Evolutionary conservation across 2,113 vertebrate species (phyloP).

Genomic region (Semnopithecus entellus): DNA sequence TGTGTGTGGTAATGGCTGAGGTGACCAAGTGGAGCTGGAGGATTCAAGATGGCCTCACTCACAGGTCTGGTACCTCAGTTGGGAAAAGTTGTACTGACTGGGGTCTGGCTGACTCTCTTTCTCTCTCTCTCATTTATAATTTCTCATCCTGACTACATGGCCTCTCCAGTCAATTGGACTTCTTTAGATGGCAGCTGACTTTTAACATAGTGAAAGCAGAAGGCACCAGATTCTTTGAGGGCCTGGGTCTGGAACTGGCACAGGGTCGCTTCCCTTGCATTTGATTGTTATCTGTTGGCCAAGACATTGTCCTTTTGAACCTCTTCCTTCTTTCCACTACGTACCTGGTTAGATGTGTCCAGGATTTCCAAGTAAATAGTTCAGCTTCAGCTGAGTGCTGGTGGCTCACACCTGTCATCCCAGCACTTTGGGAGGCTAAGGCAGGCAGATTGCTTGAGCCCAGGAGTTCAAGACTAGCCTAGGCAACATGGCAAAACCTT

Average conservation of each 20-base stretch:
- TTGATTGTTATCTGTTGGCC: not conserved
- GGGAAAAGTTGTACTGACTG: not conserved
- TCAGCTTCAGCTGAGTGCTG: not conserved
- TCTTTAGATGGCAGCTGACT: not conserved
- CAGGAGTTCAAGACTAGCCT: too few species aligned
- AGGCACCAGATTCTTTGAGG: not conserved
- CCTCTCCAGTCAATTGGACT: not conserved
- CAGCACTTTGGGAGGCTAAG: too few species aligned
- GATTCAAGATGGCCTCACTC: not conserved
- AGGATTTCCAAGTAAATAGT: constrained; percentile 27
- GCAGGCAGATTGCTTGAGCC: too few species aligned
- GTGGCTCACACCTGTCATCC: too few species aligned
- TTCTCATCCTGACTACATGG: not conserved
- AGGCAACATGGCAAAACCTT: too few species aligned
- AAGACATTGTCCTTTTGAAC: not conserved
- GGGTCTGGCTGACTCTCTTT: not conserved
- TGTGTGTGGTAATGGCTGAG: not conserved
- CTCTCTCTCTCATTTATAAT: not conserved
- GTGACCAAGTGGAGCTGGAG: not conserved
- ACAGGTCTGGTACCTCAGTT: not conserved
- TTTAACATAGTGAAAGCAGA: not conserved
- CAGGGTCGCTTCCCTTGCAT: not conserved
- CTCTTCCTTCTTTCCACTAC: not conserved
- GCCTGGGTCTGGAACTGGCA: not conserved
- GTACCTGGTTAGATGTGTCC: not conserved